Evolutionary conservation across 2,888 invertebrate genomes (phyloP), one percentile per base, ranked within the genome.

Genomic region (Theodoxus fluviatilis): DNA sequence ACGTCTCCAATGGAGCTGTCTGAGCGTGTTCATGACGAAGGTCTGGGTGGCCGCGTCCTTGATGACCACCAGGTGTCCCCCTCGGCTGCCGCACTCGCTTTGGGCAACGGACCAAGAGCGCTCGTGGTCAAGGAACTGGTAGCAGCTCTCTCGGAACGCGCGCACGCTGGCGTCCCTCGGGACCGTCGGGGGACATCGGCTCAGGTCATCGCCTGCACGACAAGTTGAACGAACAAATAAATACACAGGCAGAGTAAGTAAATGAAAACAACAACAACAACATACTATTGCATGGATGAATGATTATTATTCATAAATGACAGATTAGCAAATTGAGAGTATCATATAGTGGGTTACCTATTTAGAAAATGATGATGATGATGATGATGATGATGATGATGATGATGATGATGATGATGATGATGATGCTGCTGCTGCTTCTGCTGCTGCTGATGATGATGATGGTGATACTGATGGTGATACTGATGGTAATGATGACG

Each of bases 1-100:
- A 37, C 75, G 78, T 1, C 69, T 71, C 81, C 83, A 83, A 15
- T 71, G 61, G 6, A 81, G 71, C 2, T 40, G 43, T 33, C 72
- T 69, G 40, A 81, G 66, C 25, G 69, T 69, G 33, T 47, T 35
- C 52, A 74, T 63, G 55, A 79, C 55, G 68, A 78, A 79, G 15
- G 70, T 68, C 73, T 83, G 82, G 40, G 79, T 80, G n/a, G 72
- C 73, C 2, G 72, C 52, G 59, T 75, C 72, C 18, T 71, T 71
- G 2, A 82, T 78, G 12, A 75, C 77, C 31, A 80, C 77, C n/a
- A 83, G 75, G 7, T 76, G 73, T 2, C 81, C 83, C 33, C 80
- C 78, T 40, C 37, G 33, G n/a, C 64, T 25, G 1, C 71, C 64
- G 70, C 84, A 83, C 22, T 72, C 71, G 7, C 73, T 40, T 38